Conservation (phyloP, 30 jellyfish, hydroid and myxozoan genomes). For the Turritopsis dohrnii region DNA sequence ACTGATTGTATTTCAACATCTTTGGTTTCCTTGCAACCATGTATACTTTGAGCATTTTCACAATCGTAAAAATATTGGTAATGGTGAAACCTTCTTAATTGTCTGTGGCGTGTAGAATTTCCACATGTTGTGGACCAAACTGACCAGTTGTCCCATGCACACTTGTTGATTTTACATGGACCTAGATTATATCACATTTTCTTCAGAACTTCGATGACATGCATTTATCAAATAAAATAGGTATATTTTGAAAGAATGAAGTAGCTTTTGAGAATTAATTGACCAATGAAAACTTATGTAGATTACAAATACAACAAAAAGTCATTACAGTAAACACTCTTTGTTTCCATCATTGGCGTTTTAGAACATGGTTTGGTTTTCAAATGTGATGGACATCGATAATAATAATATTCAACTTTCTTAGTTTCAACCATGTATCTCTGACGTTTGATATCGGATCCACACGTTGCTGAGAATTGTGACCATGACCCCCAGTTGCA, state of each 20-base stretch:
- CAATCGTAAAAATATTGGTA: slow-evolving; percentile 6
- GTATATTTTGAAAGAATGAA: too few relatives aligned
- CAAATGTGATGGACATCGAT: slow-evolving; percentile 8
- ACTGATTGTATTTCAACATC: slow-evolving; percentile 12
- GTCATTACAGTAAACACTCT: slow-evolving; percentile 3
- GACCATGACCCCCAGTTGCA: slow-evolving; percentile 29
- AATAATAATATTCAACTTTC: not conserved
- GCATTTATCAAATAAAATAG: too few relatives aligned
- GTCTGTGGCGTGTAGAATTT: slow-evolving; percentile 32
- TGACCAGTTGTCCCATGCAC: slow-evolving; percentile 61
- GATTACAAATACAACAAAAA: not conserved
- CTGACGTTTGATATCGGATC: slow-evolving; percentile 3
- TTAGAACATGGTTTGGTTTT: slow-evolving; percentile 8
- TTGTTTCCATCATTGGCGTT: not conserved
- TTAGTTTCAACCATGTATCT: not conserved
- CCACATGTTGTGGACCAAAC: slow-evolving; percentile 57
- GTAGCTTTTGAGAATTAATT: too few relatives aligned
- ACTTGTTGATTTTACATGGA: slow-evolving; percentile 16
- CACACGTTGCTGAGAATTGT: slow-evolving; percentile 10
- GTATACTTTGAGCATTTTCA: not conserved
- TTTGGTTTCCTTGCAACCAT: slow-evolving; percentile 5
- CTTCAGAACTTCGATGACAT: too few relatives aligned
- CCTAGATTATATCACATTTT: not conserved
- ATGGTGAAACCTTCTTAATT: slow-evolving; percentile 16
- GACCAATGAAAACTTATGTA: not conserved